Evolutionary conservation across 2,888 invertebrate species (phyloP), one percentile per base, ranked within the genome.

Genomic region (Dicycla oo): DNA sequence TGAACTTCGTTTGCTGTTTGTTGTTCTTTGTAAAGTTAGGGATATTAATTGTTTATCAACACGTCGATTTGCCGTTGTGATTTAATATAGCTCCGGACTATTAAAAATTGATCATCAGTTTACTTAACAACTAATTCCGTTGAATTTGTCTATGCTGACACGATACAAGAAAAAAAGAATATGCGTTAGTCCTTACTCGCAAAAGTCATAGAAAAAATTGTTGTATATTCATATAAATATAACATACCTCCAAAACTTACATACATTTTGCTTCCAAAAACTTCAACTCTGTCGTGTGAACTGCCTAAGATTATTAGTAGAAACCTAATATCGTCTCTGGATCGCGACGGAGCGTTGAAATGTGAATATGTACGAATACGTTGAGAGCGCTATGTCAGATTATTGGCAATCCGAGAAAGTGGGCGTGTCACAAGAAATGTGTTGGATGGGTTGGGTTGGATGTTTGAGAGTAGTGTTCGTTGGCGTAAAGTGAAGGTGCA

Each of bases 291-390:
- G 5, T 18, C 8, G 5, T 76, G 60, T 49, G n/a, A 20, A n/a
- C n/a, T 13, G 70, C 78, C 61, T 77, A 26, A 75, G n/a, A 75
- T 69, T 75, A 78, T 70, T 70, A 70, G 38, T 40, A 47, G 62
- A 26, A 70, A 62, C 45, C 62, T 70, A 70, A 78, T 70, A 70
- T 62, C 51, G 69, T 18, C n/a, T 56, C 61, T 26, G 43, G 34
- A 76, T 69, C 23, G 11, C 18, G 18, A 40, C 7, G 18, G 23
- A 78, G 30, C 23, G 56, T 51, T 47, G 51, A 51, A 23, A 62
- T 70, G 69, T 69, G 43, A 78, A 56, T 78, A n/a, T n/a, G n/a
- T n/a, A 45, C 15, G 61, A 57, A 77, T 77, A 68, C n/a, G 54
- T 49, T 23, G 47, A 57, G 49, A 43, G 20, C 54, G 20, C 54